Percentiles rank a stretch among this genome's conserved stretches.
These are phyloP conservation scores for Pandemis corylana DNA, from an alignment of 2,888 invertebrate genomes.

Conservation along the genomic window DNA sequence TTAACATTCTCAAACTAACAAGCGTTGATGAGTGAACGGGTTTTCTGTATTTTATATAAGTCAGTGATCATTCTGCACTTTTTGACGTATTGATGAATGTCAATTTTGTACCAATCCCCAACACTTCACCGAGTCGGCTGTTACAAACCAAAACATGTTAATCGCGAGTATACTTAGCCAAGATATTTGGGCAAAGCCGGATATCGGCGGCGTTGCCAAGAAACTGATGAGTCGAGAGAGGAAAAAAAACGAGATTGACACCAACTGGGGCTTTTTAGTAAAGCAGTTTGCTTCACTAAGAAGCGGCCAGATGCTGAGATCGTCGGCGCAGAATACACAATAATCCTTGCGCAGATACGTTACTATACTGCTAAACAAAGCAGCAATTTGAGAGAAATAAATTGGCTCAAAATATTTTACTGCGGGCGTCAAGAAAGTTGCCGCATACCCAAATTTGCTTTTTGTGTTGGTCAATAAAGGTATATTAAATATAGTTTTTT, in stretches of 20 bases:
- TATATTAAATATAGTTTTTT: too few species aligned
- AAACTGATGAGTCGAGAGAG: slow-evolving; percentile 25
- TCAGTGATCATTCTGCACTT: too few species aligned
- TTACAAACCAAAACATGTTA: neutral
- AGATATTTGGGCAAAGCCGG: slow-evolving; percentile 20
- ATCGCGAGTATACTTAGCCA: neutral
- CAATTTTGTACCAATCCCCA: too few species aligned
- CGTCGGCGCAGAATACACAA: slow-evolving; percentile 11
- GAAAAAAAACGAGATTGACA: slow-evolving; percentile 32
- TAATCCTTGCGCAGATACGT: slow-evolving; percentile 7
- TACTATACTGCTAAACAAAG: neutral
- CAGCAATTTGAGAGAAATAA: neutral
- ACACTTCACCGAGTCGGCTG: too few species aligned
- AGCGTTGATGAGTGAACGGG: too few species aligned
- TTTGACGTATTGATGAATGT: too few species aligned
- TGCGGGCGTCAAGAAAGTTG: too few species aligned
- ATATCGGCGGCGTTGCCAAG: slow-evolving; percentile 27
- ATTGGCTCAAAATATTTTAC: neutral
- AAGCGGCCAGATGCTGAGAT: slow-evolving; percentile 12
- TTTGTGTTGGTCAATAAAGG: too few species aligned
- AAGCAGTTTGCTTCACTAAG: slow-evolving; percentile 24
- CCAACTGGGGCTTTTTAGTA: slow-evolving; percentile 22
- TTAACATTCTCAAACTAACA: too few species aligned
- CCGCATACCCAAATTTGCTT: too few species aligned
- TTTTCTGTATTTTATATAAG: too few species aligned